A percentile compares a stretch with the other conserved stretches of the same genome.
Conservation (phyloP, 2,888 invertebrate species). For the Rapana venosa region DNA sequence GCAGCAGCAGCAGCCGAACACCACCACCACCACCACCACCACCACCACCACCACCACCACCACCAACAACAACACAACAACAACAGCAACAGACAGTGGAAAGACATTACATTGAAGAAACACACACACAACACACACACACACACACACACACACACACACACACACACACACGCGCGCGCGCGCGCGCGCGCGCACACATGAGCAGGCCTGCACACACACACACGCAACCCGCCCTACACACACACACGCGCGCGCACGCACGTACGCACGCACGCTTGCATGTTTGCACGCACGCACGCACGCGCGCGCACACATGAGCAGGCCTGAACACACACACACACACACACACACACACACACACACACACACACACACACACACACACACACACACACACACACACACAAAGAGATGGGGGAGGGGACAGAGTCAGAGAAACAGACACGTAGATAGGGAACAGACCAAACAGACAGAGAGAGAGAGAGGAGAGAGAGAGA, state of each 20-base stretch:
- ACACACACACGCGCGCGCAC: neutral
- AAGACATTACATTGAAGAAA: no score
- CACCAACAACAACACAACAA: no score
- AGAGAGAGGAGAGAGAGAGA: constrained; percentile 19
- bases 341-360: neutral
- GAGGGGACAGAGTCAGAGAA: neutral
- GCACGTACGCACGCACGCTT: neutral
- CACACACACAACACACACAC: no score
- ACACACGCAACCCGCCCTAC: neutral
- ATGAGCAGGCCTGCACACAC: neutral
- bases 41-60: no score
- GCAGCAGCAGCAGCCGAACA: no score
- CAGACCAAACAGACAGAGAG: neutral
- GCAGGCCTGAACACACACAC: neutral
- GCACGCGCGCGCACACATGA: neutral
- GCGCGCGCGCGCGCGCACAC: neutral
- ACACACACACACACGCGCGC: no score
- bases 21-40: no score
- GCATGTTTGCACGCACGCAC: neutral
- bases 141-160: no score
- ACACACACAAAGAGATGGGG: no score
- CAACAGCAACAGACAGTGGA: no score
- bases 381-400: no score
- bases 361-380: no score
- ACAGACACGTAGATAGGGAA: neutral